A percentile compares a stretch with the other conserved stretches of the same genome.
Evolutionary conservation across 2,888 invertebrate genomes (phyloP).

Genomic region (Drosophila testacea): DNA sequence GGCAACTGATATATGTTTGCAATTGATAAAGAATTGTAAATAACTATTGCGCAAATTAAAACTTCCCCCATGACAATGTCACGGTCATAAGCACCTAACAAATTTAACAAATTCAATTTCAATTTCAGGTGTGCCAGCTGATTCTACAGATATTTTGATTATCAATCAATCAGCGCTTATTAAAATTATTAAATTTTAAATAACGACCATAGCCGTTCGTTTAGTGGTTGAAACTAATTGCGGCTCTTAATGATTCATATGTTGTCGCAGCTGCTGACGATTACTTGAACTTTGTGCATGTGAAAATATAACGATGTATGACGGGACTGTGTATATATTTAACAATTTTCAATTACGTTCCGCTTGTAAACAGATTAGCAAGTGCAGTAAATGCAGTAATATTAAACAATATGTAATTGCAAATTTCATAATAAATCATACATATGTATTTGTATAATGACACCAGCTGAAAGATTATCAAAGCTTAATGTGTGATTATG

Average conservation of each 20-base stretch:
- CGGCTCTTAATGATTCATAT: constrained; percentile 52
- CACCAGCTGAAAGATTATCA: neutral
- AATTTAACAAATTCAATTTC: constrained; percentile 9
- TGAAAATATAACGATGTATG: neutral
- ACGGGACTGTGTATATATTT: neutral
- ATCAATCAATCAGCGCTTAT: constrained; percentile 30
- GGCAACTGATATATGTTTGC: constrained; percentile 15
- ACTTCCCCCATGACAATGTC: constrained; percentile 11
- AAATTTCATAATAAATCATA: neutral
- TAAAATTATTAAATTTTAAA: constrained; percentile 24
- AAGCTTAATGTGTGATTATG: too few relatives aligned
- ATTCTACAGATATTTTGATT: constrained; percentile 15
- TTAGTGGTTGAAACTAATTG: constrained; percentile 31
- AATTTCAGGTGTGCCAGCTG: constrained; percentile 7
- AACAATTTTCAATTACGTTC: constrained; percentile 18
- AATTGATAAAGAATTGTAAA: constrained; percentile 33
- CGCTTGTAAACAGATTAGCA: constrained; percentile 2
- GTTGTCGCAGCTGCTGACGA: constrained; percentile 21
- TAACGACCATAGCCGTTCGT: constrained; percentile 1
- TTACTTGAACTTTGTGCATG: constrained; percentile 47
- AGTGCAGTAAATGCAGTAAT: constrained; percentile 27
- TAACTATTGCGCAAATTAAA: constrained; percentile 17
- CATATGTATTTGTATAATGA: constrained; percentile 4
- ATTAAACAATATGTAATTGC: constrained; percentile 13
- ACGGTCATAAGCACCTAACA: constrained; percentile 4